A percentile compares a stretch with the other conserved stretches of the same genome.
Conservation (phyloP, 2,888 invertebrate species). For the Lissonota sp. region DNA sequence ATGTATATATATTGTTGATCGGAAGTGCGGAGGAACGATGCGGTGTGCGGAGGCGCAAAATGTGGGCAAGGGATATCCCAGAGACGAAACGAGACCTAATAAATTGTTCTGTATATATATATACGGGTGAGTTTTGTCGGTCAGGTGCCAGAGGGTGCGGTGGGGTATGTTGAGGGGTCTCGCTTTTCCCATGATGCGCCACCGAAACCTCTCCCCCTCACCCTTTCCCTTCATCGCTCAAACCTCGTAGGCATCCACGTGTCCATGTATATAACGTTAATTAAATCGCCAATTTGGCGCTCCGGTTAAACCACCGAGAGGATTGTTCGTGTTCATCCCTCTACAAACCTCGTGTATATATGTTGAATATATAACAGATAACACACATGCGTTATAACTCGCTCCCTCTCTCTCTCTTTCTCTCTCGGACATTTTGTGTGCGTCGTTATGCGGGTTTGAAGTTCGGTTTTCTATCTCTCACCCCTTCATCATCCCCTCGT, state of each 20-base stretch:
- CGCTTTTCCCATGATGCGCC: too few relatives aligned
- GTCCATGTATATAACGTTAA: conserved; percentile 59
- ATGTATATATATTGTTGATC: background rate
- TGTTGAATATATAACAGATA: too few relatives aligned
- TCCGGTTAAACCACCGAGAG: conserved; percentile 60
- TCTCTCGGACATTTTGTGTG: conserved; percentile 11
- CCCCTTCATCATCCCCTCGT: conserved; percentile 5
- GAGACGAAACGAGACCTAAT: conserved; percentile 62
- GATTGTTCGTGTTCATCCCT: conserved; percentile 61
- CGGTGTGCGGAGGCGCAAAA: conserved; percentile 4
- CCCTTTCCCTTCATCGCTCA: conserved; percentile 48
- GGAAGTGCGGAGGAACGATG: conserved; percentile 22
- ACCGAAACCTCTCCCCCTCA: conserved; percentile 7
- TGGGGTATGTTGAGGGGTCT: conserved; percentile 15
- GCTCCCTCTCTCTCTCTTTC: conserved; percentile 3
- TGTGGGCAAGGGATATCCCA: conserved; percentile 28
- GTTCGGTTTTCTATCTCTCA: conserved; percentile 37
- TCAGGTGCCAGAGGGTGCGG: background rate
- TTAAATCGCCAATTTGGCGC: conserved; percentile 67
- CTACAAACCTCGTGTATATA: conserved; percentile 4
- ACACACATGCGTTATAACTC: too few relatives aligned
- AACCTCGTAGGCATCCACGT: conserved; percentile 33
- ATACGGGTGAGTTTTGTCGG: conserved; percentile 43
- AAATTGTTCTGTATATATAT: conserved; percentile 56
- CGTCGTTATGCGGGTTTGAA: conserved; percentile 37